Base-by-base conservation (phyloP, 2,888 invertebrate species). In the Oxytorus armatus region DNA sequence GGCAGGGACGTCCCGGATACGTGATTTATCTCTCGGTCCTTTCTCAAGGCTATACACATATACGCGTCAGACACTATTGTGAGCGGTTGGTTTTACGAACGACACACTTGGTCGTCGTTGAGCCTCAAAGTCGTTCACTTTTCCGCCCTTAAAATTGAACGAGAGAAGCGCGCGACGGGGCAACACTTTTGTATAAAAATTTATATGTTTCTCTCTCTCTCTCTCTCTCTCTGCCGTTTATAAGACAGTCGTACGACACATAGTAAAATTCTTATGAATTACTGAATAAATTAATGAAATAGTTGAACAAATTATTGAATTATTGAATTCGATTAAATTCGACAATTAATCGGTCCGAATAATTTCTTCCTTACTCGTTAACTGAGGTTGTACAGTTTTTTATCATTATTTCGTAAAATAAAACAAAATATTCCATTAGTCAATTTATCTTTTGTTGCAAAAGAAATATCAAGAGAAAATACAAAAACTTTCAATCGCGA, bases 1-100 rank as follows among this genome's bases (percentile, higher is more conserved):
- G 25, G 25, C 3, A 63, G 59, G 59, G 65, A 42, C 51, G 66
- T 16, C 79, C 79, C 66, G 61, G 72, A 76, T 76, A 79, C 79
- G 79, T 79, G 79, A 79, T 79, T 79, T 79, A 79, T 79, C 79
- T 76, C 39, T 61, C 79, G 75, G 16, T 39, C 25, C 70, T 61
- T 72, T 53, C 39, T 16, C 7, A 39, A 39, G 36, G 39, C 7
- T 42, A 39, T 51, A n/a, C 7, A 25, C 33, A 59, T 57, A 47
- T 57, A 16, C 21, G 25, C 21, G 36, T 23, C 44, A 39, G 42
- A 33, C n/a, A n/a, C 23, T 47, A 49, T 55, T 33, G 39, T 25
- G 51, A n/a, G 39, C 29, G 16, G 39, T 44, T 23, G 10, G 53
- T 53, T 11, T 14, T 44, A 42, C 23, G 53, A 68, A 42, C 65